Base-by-base conservation (phyloP, 2,888 invertebrate genomes). In the Thera obeliscata region DNA sequence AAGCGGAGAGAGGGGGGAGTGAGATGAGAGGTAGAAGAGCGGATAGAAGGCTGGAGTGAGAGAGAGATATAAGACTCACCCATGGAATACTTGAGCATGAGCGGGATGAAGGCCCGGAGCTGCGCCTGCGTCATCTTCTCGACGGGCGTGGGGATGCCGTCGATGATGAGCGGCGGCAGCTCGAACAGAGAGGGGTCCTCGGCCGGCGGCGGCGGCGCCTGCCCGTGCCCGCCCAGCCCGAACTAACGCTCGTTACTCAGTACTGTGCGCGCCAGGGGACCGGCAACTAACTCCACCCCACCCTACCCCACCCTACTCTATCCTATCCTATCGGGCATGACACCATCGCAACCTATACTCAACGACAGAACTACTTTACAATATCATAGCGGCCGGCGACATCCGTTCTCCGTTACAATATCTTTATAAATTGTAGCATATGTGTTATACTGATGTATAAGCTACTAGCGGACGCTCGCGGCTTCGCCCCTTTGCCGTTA, bases 91-190 rank as follows among this genome's bases (percentile, higher is more conserved):
- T 99, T 99, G 83, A 99, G 94, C 99, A 99, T 99, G 79, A 99
- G 95, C 73, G 99, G 99, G 81, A 99, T 99, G 91, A 99, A 99
- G 68, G 98, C 98, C 80, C 99, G 93, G 70, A 99, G 94, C 91
- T 99, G 99, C 64, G 99, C 99, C 94, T 99, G 98, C 52, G 99
- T 99, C 99, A 99, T 99, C 95, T 99, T 99, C 94, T 99, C 99
- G 0, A 99, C 98, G 12, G 99, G 98, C 70, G 99, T 99, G 73
- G 99, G 99, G 87, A 99, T 99, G 73, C 99, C 99, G 92, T 99
- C 99, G 82, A 99, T 98, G 81, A 98, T 98, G 75, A 99, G 95
- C 56, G 98, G 98, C 72, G 99, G 99, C 88, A 99, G 94, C 94
- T 99, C 99, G 91, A 99, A 98, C 66, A 99, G 95, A 74, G 97